Percentiles rank a stretch among this genome's conserved stretches.
These are phyloP conservation scores for Ferrisia virgata DNA, from an alignment of 2,888 invertebrate genomes.

Conservation along the genomic window DNA sequence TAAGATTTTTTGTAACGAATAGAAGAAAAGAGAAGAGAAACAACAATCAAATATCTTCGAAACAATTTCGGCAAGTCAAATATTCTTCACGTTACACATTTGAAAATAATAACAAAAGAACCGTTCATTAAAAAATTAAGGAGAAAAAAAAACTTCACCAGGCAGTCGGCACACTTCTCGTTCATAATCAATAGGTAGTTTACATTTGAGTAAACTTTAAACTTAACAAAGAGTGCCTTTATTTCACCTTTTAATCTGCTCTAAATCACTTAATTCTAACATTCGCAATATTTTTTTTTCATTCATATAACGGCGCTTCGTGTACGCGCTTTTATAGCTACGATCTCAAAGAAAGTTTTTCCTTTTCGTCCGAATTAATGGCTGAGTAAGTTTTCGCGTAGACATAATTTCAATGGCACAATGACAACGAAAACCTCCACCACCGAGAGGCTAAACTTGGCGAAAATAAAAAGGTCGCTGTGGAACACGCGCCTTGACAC, in stretches of 20 bases:
- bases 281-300: not conserved
- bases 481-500: not conserved
- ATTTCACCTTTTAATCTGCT: not conserved
- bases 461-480: conserved; percentile 6
- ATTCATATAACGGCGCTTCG: not conserved
- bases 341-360: not conserved
- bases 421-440: conserved; percentile 4
- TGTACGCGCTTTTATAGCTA: not conserved
- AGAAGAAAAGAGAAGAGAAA: no score
- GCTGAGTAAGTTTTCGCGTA: conserved; percentile 1
- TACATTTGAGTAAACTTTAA: not conserved
- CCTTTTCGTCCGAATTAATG: conserved; percentile 1
- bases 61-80: no score
- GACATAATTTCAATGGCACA: conserved; percentile 4
- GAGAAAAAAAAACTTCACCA: no score
- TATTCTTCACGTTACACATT: no score
- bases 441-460: conserved; percentile 12
- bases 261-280: conserved; percentile 11
- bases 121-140: no score
- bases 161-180: no score
- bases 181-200: not conserved
- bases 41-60: no score
- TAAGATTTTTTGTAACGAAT: no score
- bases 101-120: no score
- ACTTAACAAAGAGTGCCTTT: not conserved